phyloP scores from a whole-genome alignment of 2,888 invertebrate genomes.

The Malthinus flaveolus region DNA sequence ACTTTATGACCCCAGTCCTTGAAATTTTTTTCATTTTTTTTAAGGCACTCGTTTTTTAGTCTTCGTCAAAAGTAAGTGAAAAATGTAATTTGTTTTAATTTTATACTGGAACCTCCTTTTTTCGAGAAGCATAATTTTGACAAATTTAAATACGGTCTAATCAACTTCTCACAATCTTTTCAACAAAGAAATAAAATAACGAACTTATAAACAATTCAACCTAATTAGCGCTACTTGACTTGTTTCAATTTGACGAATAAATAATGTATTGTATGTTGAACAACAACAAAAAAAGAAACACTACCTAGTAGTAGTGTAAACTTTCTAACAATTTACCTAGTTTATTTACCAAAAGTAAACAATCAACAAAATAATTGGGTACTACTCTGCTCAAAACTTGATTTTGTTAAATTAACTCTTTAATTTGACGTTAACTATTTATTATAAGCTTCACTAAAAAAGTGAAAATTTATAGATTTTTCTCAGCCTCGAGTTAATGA shows the following conservation, averaged over 20 bases:
- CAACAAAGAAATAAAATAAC: too few relatives aligned
- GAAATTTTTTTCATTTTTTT: too few relatives aligned
- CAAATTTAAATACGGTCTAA: too few relatives aligned
- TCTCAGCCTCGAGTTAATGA: not conserved
- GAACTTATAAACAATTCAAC: too few relatives aligned
- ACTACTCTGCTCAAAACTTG: not conserved
- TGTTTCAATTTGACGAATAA: not conserved
- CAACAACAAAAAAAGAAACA: not conserved
- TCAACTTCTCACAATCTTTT: too few relatives aligned
- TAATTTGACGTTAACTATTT: not conserved
- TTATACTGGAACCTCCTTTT: too few relatives aligned
- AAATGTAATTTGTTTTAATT: too few relatives aligned
- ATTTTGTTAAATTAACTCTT: too few relatives aligned
- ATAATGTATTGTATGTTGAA: not conserved
- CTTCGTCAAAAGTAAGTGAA: too few relatives aligned
- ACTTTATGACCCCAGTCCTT: too few relatives aligned
- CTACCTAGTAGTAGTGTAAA: not conserved
- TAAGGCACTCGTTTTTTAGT: too few relatives aligned
- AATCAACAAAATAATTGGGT: not conserved
- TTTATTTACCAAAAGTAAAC: not conserved
- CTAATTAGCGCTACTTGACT: not conserved
- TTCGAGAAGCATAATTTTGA: too few relatives aligned
- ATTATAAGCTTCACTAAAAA: not conserved
- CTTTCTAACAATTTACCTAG: slow-evolving; percentile 5
- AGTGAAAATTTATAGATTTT: slow-evolving; percentile 1